phyloP scores from a whole-genome alignment of 2,888 invertebrate species.

The Lysandra coridon region DNA sequence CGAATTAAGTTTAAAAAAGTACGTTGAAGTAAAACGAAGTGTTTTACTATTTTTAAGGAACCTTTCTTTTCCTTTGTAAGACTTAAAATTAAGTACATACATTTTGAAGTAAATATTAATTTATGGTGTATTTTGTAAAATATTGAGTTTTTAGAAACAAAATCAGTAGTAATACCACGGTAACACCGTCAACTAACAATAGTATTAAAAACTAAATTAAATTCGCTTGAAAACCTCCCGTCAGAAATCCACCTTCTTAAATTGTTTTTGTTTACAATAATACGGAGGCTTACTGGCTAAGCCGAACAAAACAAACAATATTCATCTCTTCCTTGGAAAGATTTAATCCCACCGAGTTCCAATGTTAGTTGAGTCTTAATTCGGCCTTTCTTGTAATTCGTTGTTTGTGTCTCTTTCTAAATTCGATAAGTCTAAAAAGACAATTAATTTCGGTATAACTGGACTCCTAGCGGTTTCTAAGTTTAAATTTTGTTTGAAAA shows the following conservation, averaged over 20 bases:
- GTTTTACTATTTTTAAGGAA: no score
- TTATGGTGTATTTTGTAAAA: no score
- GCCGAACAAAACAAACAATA: not conserved
- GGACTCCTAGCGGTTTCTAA: not conserved
- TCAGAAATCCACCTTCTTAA: constrained; percentile 7
- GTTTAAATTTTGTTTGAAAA: not conserved
- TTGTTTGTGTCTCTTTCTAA: constrained; percentile 33
- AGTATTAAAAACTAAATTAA: constrained; percentile 2
- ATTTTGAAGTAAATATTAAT: no score
- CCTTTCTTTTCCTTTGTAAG: no score
- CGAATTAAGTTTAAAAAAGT: no score
- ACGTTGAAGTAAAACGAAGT: no score
- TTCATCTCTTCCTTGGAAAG: not conserved
- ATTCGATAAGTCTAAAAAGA: constrained; percentile 33
- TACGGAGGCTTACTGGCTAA: not conserved
- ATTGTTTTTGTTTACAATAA: constrained; percentile 22
- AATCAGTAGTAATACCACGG: not conserved
- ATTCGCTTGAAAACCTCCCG: constrained; percentile 1
- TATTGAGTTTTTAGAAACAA: no score
- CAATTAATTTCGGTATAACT: not conserved
- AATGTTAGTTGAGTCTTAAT: constrained; percentile 38
- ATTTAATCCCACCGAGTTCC: not conserved
- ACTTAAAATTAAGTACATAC: no score
- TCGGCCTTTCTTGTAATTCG: not conserved
- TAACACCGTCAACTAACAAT: not conserved